Conservation (phyloP, 2,888 invertebrate genomes). For the Kryphioiulus occultus region DNA sequence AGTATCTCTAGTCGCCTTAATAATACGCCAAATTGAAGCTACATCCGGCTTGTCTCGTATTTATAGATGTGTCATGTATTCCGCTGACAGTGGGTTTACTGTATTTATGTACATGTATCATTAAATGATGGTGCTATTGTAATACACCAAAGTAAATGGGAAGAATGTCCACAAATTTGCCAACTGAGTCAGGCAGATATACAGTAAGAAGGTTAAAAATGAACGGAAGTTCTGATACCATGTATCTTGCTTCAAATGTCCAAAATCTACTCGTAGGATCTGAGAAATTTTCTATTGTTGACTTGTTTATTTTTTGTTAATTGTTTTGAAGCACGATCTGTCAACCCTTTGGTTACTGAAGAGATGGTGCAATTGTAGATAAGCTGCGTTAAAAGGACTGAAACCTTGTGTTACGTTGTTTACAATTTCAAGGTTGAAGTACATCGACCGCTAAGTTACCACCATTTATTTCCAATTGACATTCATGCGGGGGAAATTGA, state of each 20-base stretch:
- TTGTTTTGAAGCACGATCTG: background rate
- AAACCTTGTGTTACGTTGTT: background rate
- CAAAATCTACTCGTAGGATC: too few species aligned
- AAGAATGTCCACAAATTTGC: too few species aligned
- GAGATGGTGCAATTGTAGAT: too few species aligned
- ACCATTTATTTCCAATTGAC: background rate
- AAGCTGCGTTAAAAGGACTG: background rate
- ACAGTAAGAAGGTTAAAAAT: too few species aligned
- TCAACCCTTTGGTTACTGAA: background rate
- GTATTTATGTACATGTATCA: background rate
- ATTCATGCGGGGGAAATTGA: background rate
- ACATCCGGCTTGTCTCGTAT: background rate
- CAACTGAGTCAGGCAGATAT: too few species aligned
- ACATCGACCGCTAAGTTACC: background rate
- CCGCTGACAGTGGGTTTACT: background rate
- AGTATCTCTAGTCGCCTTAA: background rate
- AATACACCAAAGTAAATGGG: background rate
- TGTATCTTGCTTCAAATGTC: too few species aligned
- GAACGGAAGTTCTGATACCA: too few species aligned
- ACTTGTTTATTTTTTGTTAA: too few species aligned
- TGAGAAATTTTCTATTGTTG: too few species aligned
- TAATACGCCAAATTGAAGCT: background rate
- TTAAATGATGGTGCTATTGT: background rate
- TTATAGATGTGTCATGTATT: background rate
- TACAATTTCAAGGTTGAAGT: background rate